Evolutionary conservation across 2,797 vertebrate genomes (phyloP), one percentile per base, ranked within the genome.

Genomic region (Myotis pilosus): DNA sequence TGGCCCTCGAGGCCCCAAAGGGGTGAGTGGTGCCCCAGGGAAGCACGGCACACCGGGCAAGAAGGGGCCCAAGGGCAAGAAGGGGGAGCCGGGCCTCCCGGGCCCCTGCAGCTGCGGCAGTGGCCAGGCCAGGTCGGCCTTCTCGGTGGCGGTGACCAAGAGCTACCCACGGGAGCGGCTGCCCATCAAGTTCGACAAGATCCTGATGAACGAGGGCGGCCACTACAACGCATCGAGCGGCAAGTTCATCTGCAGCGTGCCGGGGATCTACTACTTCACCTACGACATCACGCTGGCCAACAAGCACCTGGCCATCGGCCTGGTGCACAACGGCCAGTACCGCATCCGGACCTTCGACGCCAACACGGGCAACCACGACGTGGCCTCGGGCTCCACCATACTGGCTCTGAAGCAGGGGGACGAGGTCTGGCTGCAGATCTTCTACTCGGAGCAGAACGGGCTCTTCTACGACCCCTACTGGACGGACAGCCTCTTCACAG

Each of bases 341-440:
- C 99, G 99, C 87, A 99, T 99, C 98, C 99, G 98, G 98, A 99
- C 99, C 5, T 99, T 99, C 36, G 99, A 99, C 8, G 99, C 99
- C 93, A 99, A 99, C 96, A 99, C 99, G 0, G 99, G 99, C 25
- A 99, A 99, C 98, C 98, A 99, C 0, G 99, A 99, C 0, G 99
- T 99, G 95, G 99, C 99, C 0, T 99, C 99, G 0, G 99, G 99
- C 12, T 99, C 99, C 8, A 99, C 99, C 25, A 98, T 99, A 88
- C 99, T 99, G 94, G 98, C 98, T 0, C 98, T 99, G 95, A 98
- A 99, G 96, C 97, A 96, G 87, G 98, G 98, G 0, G 99, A 99
- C 49, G 99, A 99, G 95, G 99, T 99, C 38, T 99, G 99, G 99
- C 98, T 99, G 89, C 99, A 99, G 98, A 99, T 99, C 97, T 99